Evolutionary conservation across 2,888 invertebrate species (phyloP).

Genomic region (Druceiella hillmani): DNA sequence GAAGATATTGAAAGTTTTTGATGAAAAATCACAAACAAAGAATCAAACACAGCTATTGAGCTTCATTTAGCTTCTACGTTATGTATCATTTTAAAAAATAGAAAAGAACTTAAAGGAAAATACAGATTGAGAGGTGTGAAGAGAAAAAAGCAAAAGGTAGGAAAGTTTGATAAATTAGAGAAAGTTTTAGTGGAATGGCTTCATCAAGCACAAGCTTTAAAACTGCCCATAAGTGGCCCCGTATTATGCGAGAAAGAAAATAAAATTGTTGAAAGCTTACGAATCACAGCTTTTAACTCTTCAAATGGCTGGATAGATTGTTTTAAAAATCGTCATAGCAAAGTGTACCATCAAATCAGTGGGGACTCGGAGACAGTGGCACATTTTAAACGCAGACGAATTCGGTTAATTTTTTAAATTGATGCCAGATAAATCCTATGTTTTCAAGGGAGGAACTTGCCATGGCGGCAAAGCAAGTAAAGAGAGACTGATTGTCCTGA

Average conservation of each 20-base stretch:
- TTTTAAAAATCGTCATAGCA: conserved; percentile 19
- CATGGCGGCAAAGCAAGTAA: conserved; percentile 25
- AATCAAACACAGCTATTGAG: conserved; percentile 15
- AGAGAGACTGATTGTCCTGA: conserved; percentile 25
- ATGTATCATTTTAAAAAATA: conserved; percentile 17
- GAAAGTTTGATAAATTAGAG: conserved; percentile 14
- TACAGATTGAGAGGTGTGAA: conserved; percentile 14
- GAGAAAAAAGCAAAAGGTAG: conserved; percentile 14
- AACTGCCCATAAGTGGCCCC: conserved; percentile 14
- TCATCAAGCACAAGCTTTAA: conserved; percentile 12
- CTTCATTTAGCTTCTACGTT: conserved; percentile 18
- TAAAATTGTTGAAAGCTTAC: conserved; percentile 11
- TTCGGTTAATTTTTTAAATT: conserved; percentile 25
- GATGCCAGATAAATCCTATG: conserved; percentile 22
- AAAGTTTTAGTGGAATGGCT: conserved; percentile 17
- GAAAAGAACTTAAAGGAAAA: conserved; percentile 15
- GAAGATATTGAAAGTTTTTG: conserved; percentile 13
- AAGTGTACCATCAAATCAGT: conserved; percentile 14
- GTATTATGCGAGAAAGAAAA: conserved; percentile 17
- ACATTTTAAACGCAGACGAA: conserved; percentile 23
- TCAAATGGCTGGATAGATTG: conserved; percentile 20
- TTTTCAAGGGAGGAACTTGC: conserved; percentile 24
- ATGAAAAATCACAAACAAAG: conserved; percentile 15
- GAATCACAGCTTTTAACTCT: conserved; percentile 15
- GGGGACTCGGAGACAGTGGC: conserved; percentile 10